Percentiles rank a stretch among this genome's conserved stretches.
These are phyloP conservation scores for Dolichomitus sp. DNA, from an alignment of 2,888 invertebrate genomes.

Conservation along the genomic window DNA sequence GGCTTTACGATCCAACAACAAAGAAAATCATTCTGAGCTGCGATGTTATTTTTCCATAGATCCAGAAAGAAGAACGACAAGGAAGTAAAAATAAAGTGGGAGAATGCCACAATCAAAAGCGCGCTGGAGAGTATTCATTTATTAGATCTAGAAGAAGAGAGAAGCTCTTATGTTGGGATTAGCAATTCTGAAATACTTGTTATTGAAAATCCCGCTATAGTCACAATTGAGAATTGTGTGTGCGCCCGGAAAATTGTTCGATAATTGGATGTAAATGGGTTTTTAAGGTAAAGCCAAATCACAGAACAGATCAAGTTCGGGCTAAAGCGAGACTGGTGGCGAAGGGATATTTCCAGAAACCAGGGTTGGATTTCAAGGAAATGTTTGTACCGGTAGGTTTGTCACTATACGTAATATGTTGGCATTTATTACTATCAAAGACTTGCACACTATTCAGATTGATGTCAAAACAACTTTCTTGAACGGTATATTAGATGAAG, in stretches of 20 bases:
- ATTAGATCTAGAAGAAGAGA: too few relatives aligned
- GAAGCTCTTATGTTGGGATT: background rate
- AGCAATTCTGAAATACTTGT: background rate
- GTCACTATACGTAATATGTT: too few relatives aligned
- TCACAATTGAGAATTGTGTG: conserved; percentile 23
- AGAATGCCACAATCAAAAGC: too few relatives aligned
- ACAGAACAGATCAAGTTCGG: background rate
- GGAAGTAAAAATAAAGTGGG: background rate
- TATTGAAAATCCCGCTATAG: background rate
- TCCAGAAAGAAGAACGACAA: background rate
- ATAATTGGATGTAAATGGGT: conserved; percentile 36
- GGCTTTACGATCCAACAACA: conserved; percentile 21
- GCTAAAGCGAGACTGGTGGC: conserved; percentile 35
- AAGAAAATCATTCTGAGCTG: conserved; percentile 29
- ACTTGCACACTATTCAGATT: too few relatives aligned
- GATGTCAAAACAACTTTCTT: too few relatives aligned
- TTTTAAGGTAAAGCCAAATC: conserved; percentile 5
- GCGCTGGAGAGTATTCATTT: too few relatives aligned
- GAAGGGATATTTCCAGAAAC: conserved; percentile 17
- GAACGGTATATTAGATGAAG: too few relatives aligned
- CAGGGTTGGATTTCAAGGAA: conserved; percentile 13
- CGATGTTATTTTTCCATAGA: background rate
- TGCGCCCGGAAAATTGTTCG: background rate
- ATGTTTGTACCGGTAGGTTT: conserved; percentile 27
- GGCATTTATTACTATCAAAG: too few relatives aligned